phyloP scores from a whole-genome alignment of 1,140 invertebrate genomes.

The Sycophaga agraensis region DNA sequence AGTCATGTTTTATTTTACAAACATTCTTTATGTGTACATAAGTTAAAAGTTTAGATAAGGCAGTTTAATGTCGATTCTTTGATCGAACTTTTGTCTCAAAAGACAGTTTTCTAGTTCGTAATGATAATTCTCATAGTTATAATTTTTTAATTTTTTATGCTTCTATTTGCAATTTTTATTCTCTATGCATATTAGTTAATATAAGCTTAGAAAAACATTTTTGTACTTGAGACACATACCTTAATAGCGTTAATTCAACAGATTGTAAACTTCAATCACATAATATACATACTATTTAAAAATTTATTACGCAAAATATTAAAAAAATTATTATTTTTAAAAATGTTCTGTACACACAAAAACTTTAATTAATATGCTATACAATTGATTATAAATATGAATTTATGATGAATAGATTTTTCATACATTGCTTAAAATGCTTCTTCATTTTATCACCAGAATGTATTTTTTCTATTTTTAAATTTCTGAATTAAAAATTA shows the following conservation, averaged over 20 bases:
- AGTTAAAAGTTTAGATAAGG: slow-evolving; percentile 1
- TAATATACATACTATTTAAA: not conserved
- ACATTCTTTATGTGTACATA: slow-evolving; percentile 21
- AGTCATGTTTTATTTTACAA: slow-evolving; percentile 3
- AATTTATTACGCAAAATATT: not conserved
- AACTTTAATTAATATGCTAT: slow-evolving; percentile 10
- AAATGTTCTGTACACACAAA: slow-evolving; percentile 1
- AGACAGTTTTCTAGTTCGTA: not conserved
- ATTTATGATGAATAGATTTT: slow-evolving; percentile 3
- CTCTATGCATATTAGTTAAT: not conserved
- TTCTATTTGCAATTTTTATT: not conserved
- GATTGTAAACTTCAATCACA: not conserved
- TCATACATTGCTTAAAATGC: not conserved
- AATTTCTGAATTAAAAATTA: not conserved
- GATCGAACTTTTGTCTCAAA: slow-evolving; percentile 15
- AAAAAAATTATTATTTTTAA: slow-evolving; percentile 6
- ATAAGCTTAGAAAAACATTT: slow-evolving; percentile 17
- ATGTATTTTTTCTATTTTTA: not conserved
- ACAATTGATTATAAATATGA: slow-evolving; percentile 1
- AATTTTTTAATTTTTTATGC: not conserved
- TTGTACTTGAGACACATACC: slow-evolving; percentile 10
- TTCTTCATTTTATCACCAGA: not conserved
- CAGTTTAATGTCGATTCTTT: slow-evolving; percentile 10
- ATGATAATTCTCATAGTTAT: not conserved
- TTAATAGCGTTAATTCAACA: slow-evolving; percentile 1